Conservation (phyloP, 2,797 vertebrate genomes). For the Halcyon leucocephala region DNA sequence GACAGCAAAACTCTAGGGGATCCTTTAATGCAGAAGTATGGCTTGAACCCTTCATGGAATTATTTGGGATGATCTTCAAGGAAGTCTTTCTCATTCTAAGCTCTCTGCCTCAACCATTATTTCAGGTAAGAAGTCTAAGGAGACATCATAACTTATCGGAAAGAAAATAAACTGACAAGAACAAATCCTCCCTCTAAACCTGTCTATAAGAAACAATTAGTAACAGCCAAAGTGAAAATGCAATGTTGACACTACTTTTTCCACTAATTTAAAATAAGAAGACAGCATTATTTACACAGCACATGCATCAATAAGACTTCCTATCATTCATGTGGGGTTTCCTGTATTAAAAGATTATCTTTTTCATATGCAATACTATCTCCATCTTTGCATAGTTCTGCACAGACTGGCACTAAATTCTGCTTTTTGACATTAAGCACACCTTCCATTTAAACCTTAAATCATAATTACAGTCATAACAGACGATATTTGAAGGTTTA, state of each 20-base stretch:
- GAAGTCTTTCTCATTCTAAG: not conserved
- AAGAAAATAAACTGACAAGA: not conserved
- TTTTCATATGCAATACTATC: not conserved
- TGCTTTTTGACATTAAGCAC: not conserved
- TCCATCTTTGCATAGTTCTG: not conserved
- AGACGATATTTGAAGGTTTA: not conserved
- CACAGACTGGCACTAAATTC: not conserved
- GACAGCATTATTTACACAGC: not conserved
- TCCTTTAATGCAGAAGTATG: not conserved
- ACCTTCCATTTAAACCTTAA: not conserved
- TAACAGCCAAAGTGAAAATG: not conserved
- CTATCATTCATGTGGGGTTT: not conserved
- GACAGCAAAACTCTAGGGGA: not conserved
- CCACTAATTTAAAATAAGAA: not conserved
- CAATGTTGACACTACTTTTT: not conserved
- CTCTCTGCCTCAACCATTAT: not conserved
- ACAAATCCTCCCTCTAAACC: not conserved
- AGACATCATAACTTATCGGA: not conserved
- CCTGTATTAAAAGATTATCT: not conserved
- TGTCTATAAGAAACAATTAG: not conserved
- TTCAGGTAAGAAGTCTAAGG: not conserved
- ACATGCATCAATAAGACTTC: not conserved
- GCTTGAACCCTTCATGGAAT: not conserved
- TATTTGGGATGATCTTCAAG: not conserved
- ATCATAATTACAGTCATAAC: not conserved